Conservation (phyloP, 1,140 invertebrate genomes). For the Halictus rubicundus region DNA sequence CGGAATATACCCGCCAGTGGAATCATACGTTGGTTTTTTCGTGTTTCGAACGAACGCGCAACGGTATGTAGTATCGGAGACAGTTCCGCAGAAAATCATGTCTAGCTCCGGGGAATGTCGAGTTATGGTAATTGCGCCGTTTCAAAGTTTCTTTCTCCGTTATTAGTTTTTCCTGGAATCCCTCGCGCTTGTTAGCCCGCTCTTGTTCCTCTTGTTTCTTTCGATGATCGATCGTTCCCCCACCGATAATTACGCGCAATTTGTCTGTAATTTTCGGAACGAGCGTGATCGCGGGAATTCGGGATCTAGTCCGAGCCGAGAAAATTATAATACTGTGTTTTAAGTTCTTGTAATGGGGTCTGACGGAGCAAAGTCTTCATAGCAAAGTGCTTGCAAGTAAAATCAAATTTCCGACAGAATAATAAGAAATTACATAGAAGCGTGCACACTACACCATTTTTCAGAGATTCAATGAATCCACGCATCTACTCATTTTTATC, state of each 20-base stretch:
- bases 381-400: too few species aligned
- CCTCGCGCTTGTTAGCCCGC: neutral
- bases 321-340: too few species aligned
- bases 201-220: neutral
- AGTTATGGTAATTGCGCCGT: slow-evolving; percentile 8
- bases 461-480: too few species aligned
- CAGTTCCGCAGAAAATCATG: neutral
- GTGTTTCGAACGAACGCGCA: neutral
- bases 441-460: too few species aligned
- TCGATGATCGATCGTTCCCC: neutral
- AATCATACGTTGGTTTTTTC: neutral
- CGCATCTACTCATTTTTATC: too few species aligned
- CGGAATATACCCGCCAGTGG: neutral
- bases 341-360: too few species aligned
- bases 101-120: neutral
- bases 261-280: neutral
- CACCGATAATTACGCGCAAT: neutral
- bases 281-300: neutral
- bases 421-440: too few species aligned
- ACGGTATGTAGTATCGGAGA: neutral
- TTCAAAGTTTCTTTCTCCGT: slow-evolving; percentile 15
- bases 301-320: too few species aligned
- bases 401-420: too few species aligned
- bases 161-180: slow-evolving; percentile 11
- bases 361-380: too few species aligned